Evolutionary conservation across 1,140 invertebrate genomes (phyloP).

Genomic region (Triops cancriformis): DNA sequence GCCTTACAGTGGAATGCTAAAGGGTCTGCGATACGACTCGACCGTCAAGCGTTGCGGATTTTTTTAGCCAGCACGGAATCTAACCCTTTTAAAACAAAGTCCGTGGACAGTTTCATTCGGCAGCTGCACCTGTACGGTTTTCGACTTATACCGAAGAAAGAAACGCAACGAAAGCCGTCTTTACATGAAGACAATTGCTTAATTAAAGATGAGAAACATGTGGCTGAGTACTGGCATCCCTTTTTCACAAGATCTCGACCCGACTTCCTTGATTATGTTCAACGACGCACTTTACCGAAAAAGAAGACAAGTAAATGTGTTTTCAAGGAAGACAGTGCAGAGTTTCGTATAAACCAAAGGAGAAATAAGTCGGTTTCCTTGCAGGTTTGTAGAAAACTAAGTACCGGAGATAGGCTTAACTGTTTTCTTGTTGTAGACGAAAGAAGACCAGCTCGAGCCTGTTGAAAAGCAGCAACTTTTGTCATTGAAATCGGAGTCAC

Average conservation of each 20-base stretch:
- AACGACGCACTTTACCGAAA: not conserved
- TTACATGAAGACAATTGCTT: not conserved
- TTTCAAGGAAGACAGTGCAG: not conserved
- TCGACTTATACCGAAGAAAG: not conserved
- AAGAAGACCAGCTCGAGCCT: too few species aligned
- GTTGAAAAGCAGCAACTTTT: too few species aligned
- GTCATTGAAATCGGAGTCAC: too few species aligned
- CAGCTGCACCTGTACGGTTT: not conserved
- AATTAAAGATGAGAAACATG: not conserved
- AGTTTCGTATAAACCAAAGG: not conserved
- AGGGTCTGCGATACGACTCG: not conserved
- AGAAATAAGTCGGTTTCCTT: not conserved
- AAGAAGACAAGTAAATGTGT: not conserved
- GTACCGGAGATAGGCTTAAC: not conserved
- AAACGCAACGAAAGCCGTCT: not conserved
- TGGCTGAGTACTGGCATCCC: not conserved
- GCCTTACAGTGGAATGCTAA: not conserved
- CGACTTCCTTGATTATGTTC: not conserved
- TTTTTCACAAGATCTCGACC: not conserved
- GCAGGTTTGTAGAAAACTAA: not conserved
- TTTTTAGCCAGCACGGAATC: not conserved
- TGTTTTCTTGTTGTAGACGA: too few species aligned
- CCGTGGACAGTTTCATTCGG: not conserved
- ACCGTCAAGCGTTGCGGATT: not conserved
- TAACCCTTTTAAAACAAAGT: not conserved